Base-by-base conservation (phyloP, 1,140 invertebrate genomes). In the Sycophaga agraensis region DNA sequence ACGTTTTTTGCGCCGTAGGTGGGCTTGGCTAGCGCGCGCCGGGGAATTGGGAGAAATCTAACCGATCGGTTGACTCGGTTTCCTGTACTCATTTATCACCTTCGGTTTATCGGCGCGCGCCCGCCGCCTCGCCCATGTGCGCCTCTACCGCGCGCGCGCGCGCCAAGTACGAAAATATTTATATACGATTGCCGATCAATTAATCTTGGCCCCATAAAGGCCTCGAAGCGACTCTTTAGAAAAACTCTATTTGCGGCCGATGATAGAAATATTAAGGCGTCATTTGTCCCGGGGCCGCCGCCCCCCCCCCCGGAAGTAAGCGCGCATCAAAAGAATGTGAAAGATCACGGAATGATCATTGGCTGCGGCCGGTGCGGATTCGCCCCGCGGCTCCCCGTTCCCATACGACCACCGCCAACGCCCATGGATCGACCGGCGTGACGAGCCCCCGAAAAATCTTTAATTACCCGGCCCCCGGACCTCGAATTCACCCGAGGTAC, bases 401-500 rank as follows among this genome's bases (percentile, higher is more conserved):
- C n/a, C n/a, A n/a, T n/a, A n/a, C n/a, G n/a, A n/a, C n/a, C n/a
- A n/a, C n/a, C n/a, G n/a, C n/a, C n/a, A n/a, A n/a, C n/a, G n/a
- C n/a, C n/a, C n/a, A n/a, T n/a, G n/a, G n/a, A n/a, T n/a, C n/a
- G n/a, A n/a, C n/a, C n/a, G 46, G 46, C 46, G 45, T 49, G 56
- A 49, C 45, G 56, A 58, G 35, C 42, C 31, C 26, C 45, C 16
- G 14, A 42, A 50, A 28, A 63, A 63, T 56, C 53, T 35, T 50
- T 56, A 63, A 61, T 63, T 57, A 57, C 43, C 50, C 53, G 53
- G 39, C 12, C 7, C 12, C 7, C 45, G 50, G 57, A 58, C 48
- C 50, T 56, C 1, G 40, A 63, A 49, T 63, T 45, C 43, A 39
- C 24, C 12, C n/a, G n/a, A n/a, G n/a, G n/a, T n/a, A n/a, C n/a